Evolutionary conservation across 2,113 vertebrate species (phyloP).

Genomic region (Scytalopus superciliaris): DNA sequence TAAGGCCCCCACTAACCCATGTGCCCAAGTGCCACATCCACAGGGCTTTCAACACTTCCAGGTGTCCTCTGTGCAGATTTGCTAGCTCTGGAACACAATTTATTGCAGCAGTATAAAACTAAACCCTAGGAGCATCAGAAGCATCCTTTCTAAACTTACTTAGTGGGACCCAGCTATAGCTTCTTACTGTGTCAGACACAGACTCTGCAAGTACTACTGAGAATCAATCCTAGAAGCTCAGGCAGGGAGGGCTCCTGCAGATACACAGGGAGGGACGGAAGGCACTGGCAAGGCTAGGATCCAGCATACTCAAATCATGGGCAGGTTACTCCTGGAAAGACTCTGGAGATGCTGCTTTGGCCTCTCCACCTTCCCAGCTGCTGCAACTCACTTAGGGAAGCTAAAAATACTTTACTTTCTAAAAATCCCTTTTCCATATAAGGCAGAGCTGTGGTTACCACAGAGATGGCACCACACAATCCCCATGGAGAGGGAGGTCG

Average conservation of each 20-base stretch:
- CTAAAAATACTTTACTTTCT: conserved; percentile 13
- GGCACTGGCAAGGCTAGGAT: neutral
- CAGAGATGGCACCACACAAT: neutral
- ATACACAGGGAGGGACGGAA: neutral
- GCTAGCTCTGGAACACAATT: neutral
- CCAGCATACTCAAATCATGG: rapidly evolving
- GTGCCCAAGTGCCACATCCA: neutral
- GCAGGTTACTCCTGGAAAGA: neutral
- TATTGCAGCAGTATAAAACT: neutral
- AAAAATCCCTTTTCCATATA: neutral
- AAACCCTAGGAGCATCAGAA: neutral
- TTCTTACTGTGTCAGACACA: neutral
- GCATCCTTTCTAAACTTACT: neutral
- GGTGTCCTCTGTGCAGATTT: neutral
- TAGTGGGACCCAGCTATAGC: neutral
- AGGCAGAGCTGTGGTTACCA: neutral
- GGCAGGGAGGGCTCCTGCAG: neutral
- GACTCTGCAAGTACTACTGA: neutral
- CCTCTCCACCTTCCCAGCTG: neutral
- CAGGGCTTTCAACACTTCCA: too few relatives aligned
- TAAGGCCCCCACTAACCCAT: neutral
- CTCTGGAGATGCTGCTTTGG: neutral
- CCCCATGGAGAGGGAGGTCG: neutral
- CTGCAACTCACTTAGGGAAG: neutral
- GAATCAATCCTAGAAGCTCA: neutral